Base-by-base conservation (phyloP, 1,140 invertebrate species). In the Aplysia californica region DNA sequence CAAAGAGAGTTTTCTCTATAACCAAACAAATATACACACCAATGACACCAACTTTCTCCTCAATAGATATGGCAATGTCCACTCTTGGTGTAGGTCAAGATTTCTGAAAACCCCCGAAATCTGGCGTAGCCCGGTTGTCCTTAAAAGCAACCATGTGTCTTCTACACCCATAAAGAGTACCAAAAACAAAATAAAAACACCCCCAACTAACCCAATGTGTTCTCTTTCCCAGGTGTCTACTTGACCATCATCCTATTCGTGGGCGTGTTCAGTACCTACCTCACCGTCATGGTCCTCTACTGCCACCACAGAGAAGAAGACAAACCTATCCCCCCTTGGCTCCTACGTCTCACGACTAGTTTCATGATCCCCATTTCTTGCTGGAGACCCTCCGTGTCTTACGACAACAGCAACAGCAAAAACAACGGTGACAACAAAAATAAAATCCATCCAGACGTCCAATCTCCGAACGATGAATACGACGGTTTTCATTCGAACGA, bases 191-290 rank as follows among this genome's bases (percentile, higher is more conserved):
- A 50, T 50, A 50, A 50, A 50, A 15, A 50, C 44, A 50, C 44
- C 10, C n/a, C 10, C 44, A 50, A 50, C n/a, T 50, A 50, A 15
- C 21, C 33, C n/a, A n/a, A n/a, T n/a, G n/a, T n/a, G n/a, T 39
- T 5, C 15, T 44, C 33, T 38, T 3, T 31, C 10, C 33, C 66
- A 68, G 66, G 39, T 5, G 66, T 68, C 35, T 68, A 68, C 39
- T 29, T 41, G 1, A 68, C 66, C 3, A 71, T 71, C 18, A 71
- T 71, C 26, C n/a, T 71, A 1, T 56, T 71, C 69, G 58, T 71
- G 29, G 50, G 41, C 44, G 50, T 55, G 1, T 3, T 71, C 15
- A 33, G 26, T 3, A 58, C 50, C 4, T 31, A 56, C 26, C 26
- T 71, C 3, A 71, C 50, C 2, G 50, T 71, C n/a, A 21, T 71